phyloP scores from a whole-genome alignment of 2,113 vertebrate genomes.

The Macaca mulatta region DNA sequence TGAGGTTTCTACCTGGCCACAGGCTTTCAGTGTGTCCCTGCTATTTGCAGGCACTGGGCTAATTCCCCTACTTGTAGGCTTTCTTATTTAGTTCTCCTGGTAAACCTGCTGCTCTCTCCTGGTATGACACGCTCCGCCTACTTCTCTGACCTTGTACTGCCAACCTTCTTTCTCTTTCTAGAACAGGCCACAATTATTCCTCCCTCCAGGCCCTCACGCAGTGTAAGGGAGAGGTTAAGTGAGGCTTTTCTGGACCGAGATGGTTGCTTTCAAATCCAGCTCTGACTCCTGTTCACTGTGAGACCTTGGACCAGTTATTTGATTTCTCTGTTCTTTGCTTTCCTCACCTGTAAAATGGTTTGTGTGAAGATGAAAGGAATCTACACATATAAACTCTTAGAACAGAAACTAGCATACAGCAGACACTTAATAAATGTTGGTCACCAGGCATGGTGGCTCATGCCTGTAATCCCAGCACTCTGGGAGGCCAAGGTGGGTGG shows the following conservation, averaged over 20 bases:
- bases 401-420: neutral
- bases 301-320: neutral
- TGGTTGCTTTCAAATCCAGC: neutral
- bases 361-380: neutral
- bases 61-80: neutral
- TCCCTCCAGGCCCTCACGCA: neutral
- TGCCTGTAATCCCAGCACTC: no score
- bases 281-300: neutral
- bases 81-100: neutral
- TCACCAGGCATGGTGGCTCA: no score
- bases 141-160: neutral
- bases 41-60: neutral
- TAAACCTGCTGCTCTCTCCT: fast-evolving
- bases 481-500: no score
- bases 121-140: fast-evolving
- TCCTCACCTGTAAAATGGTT: neutral
- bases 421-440: neutral
- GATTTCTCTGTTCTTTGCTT: neutral
- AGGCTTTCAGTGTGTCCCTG: neutral
- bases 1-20: neutral
- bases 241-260: neutral
- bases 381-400: no score
- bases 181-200: neutral
- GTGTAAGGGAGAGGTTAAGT: neutral
- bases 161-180: neutral